Percentiles rank a stretch among this genome's conserved stretches.
These are phyloP conservation scores for Drosophila villosipedis DNA, from an alignment of 2,888 invertebrate genomes.

Conservation along the genomic window DNA sequence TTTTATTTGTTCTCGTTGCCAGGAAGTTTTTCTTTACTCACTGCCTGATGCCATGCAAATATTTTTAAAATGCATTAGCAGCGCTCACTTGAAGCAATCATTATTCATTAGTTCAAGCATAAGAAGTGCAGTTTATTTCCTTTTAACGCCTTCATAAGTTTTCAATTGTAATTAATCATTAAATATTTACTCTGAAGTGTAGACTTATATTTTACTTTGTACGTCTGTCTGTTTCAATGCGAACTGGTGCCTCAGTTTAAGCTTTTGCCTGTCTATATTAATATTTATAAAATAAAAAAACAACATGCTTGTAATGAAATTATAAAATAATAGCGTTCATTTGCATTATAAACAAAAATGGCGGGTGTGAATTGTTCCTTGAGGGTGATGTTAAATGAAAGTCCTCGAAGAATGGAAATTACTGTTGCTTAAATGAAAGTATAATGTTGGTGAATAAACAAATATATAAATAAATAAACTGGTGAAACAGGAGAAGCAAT, in stretches of 20 bases:
- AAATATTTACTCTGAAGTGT: background rate
- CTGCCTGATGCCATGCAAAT: background rate
- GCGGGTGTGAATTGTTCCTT: background rate
- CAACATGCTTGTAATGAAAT: background rate
- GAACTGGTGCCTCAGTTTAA: background rate
- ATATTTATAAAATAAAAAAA: background rate
- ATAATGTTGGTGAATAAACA: background rate
- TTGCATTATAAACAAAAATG: background rate
- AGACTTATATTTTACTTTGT: background rate
- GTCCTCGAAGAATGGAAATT: background rate
- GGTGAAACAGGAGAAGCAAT: background rate
- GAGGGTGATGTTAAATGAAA: background rate
- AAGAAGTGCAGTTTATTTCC: background rate
- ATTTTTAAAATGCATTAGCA: background rate
- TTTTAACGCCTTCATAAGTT: background rate
- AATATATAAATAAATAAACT: background rate
- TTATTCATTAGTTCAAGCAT: background rate
- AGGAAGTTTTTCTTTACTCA: background rate
- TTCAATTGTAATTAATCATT: background rate
- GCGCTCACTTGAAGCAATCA: background rate
- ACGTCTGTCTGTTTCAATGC: no score
- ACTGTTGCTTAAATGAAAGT: background rate
- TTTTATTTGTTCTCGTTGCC: slow-evolving; percentile 4
- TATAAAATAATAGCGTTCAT: background rate
- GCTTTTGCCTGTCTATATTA: background rate